Evolutionary conservation across 2,113 vertebrate species (phyloP), one percentile per base, ranked within the genome.

Genomic region (Desmodus rotundus): DNA sequence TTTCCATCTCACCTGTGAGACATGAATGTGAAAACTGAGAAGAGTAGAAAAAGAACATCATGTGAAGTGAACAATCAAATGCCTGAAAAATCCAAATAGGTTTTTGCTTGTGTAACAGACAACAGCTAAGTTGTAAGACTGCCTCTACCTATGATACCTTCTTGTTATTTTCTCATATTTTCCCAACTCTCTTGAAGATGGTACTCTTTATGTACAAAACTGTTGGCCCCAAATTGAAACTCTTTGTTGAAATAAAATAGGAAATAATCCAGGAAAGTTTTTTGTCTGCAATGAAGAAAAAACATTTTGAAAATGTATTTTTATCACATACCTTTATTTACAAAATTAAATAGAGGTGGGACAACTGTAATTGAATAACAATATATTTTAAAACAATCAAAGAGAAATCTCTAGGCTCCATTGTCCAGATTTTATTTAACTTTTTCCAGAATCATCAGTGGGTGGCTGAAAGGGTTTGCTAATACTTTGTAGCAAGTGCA

Each of bases 381-480:
- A 54, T 54, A 54, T 20, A 54, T 54, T 81, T 31, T 61, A 19
- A 84, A 83, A 83, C 4, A 68, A 41, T 38, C 2, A 41, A 36
- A 43, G 19, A 1, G 31, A 56, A 50, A 15, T 0, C 3, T n/a
- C 2, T 31, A 70, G 33, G 1, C 3, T 31, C 3, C 28, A 15
- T 36, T 17, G 9, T 67, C 9, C 13, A 10, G n/a, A 26, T n/a
- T 56, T 58, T 6, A 20, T 54, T 74, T 26, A 4, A 13, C 3
- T 16, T 20, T 87, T 45, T 14, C 41, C 16, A 9, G 31, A 5
- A 20, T 56, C 3, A 9, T 22, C n/a, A 14, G 7, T 4, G 15
- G 19, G 1, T 7, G 13, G 26, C 28, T 9, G 0, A 24, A 33
- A 58, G 9, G 4, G 10, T 3, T 22, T 41, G 3, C 3, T 1